A percentile compares a stretch with the other conserved stretches of the same genome.
These are phyloP conservation scores for Phyllotreta cruciferae DNA, from an alignment of 2,888 invertebrate species.

Conservation along the genomic window DNA sequence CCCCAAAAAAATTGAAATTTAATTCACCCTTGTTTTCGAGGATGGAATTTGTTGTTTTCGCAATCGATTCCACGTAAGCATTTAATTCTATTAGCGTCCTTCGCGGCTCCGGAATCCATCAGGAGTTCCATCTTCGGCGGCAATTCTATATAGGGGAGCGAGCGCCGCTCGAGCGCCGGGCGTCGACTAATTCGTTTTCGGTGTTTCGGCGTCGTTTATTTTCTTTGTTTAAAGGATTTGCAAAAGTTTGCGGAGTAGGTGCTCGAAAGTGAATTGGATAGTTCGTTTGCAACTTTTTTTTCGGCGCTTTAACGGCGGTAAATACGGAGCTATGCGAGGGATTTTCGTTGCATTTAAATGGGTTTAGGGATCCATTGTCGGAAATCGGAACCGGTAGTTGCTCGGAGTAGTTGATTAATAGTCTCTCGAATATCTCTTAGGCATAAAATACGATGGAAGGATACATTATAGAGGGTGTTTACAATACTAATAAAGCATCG, in stretches of 20 bases:
- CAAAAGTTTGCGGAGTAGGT: slow-evolving; percentile 3
- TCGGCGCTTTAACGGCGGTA: background rate
- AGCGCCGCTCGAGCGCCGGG: background rate
- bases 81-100: slow-evolving; percentile 7
- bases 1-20: too few species aligned
- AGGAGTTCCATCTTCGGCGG: background rate
- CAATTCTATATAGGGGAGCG: background rate
- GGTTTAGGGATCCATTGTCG: too few species aligned
- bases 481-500: too few species aligned
- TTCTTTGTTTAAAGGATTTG: slow-evolving; percentile 14
- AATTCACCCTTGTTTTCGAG: too few species aligned
- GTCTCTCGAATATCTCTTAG: too few species aligned
- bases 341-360: too few species aligned
- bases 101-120: background rate
- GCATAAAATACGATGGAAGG: too few species aligned
- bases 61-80: background rate
- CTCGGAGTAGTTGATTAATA: too few species aligned
- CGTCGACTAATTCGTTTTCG: slow-evolving; percentile 21
- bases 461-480: too few species aligned
- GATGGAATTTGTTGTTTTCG: background rate
- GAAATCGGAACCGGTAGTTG: too few species aligned
- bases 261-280: slow-evolving; percentile 6
- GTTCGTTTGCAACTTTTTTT: slow-evolving; percentile 4
- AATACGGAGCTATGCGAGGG: too few species aligned
- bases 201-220: slow-evolving; percentile 9